A percentile compares a stretch with the other conserved stretches of the same genome.
Evolutionary conservation across 2,888 invertebrate species (phyloP).

Genomic region (Loripinus fragilis): DNA sequence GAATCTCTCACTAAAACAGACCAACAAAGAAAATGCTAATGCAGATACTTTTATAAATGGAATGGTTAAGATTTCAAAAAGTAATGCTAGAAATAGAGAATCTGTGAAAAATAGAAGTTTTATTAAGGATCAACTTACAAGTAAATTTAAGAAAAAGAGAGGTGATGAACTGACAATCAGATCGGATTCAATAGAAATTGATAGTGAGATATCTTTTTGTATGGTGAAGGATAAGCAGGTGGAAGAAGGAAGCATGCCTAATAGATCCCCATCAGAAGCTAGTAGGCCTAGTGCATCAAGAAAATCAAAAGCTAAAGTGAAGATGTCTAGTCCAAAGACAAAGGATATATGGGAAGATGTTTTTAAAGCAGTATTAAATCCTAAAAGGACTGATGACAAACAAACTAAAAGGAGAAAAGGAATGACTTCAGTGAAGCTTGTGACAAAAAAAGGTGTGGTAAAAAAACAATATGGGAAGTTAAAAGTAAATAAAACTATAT

Average conservation of each 20-base stretch:
- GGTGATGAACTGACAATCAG: neutral
- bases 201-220: constrained; percentile 37
- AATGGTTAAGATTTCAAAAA: no score
- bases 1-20: neutral
- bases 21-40: neutral
- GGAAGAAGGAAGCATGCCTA: neutral
- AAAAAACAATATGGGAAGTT: no score
- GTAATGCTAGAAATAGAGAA: neutral
- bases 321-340: neutral
- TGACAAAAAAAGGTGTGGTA: no score
- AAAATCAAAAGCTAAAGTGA: neutral
- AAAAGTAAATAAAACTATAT: no score
- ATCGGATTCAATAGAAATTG: neutral
- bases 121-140: neutral
- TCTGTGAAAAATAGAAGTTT: neutral
- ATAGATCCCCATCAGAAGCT: neutral
- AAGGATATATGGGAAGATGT: neutral
- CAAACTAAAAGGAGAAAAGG: no score
- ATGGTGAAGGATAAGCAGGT: neutral
- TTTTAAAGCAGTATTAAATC: no score
- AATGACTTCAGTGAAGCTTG: no score
- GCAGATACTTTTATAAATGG: neutral
- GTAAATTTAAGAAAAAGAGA: neutral
- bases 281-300: neutral
- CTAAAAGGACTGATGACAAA: no score